Conservation (phyloP, 1,140 invertebrate genomes). For the Parapsyche elsis region DNA sequence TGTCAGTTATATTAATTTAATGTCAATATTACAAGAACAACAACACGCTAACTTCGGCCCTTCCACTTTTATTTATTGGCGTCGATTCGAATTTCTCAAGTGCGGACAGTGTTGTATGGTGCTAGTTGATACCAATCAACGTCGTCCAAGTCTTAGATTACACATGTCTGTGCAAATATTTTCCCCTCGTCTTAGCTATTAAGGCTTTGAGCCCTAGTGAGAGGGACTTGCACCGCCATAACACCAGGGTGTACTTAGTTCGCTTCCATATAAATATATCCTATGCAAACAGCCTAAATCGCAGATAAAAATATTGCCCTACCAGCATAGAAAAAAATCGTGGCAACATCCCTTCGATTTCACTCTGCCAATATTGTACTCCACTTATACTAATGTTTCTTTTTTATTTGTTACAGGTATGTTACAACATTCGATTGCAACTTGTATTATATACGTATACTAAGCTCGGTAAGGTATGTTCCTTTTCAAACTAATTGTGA, state of each 20-base stretch:
- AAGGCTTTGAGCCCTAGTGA: constrained; percentile 35
- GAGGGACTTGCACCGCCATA: neutral
- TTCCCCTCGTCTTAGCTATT: constrained; percentile 54
- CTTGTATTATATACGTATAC: neutral
- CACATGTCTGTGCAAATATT: constrained; percentile 56
- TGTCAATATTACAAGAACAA: neutral
- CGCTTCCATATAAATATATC: constrained; percentile 8
- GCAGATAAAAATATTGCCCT: constrained; percentile 29
- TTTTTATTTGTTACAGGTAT: constrained; percentile 19
- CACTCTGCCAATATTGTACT: neutral
- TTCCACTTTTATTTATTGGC: constrained; percentile 9
- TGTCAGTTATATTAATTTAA: neutral
- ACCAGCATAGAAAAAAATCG: neutral
- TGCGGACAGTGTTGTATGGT: neutral
- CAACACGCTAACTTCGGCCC: neutral
- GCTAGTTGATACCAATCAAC: constrained; percentile 51
- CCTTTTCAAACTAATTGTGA: no score
- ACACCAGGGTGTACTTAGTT: neutral
- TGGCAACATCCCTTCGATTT: neutral
- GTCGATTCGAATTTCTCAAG: constrained; percentile 8
- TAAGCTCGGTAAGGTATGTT: no score
- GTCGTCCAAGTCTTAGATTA: constrained; percentile 52
- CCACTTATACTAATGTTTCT: neutral
- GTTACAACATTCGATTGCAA: neutral
- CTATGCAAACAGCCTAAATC: constrained; percentile 24